phyloP scores from a whole-genome alignment of 2,888 invertebrate genomes.

The Coelinius sp. region DNA sequence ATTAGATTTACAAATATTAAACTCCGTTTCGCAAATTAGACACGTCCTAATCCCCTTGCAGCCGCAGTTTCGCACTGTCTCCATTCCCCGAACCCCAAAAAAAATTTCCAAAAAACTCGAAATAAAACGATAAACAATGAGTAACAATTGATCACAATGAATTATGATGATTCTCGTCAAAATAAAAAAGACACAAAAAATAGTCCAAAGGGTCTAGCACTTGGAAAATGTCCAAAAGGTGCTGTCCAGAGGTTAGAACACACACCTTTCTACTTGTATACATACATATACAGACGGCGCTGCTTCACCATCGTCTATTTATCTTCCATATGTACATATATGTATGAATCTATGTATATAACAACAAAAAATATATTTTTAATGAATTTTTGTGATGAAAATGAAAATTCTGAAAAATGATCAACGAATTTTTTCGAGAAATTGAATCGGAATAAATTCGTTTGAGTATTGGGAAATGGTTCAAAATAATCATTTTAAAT shows the following conservation, averaged over 20 bases:
- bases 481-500: not conserved
- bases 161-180: too few relatives aligned
- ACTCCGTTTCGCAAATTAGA: constrained; percentile 85
- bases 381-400: not conserved
- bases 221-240: not conserved
- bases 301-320: too few relatives aligned
- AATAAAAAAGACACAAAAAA: too few relatives aligned
- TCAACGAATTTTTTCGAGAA: not conserved
- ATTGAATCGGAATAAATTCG: not conserved
- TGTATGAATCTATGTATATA: too few relatives aligned
- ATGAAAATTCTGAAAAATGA: not conserved
- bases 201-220: not conserved
- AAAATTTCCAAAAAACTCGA: not conserved
- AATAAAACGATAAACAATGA: too few relatives aligned
- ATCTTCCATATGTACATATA: too few relatives aligned
- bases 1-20: constrained; percentile 71
- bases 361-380: not conserved
- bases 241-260: not conserved
- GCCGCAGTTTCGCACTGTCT: constrained; percentile 84
- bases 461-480: not conserved
- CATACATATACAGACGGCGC: too few relatives aligned
- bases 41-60: constrained; percentile 95
- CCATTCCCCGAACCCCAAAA: constrained; percentile 72
- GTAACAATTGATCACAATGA: too few relatives aligned
- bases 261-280: too few relatives aligned